Evolutionary conservation across 2,113 vertebrate species (phyloP).

Genomic region (Columba janthina): DNA sequence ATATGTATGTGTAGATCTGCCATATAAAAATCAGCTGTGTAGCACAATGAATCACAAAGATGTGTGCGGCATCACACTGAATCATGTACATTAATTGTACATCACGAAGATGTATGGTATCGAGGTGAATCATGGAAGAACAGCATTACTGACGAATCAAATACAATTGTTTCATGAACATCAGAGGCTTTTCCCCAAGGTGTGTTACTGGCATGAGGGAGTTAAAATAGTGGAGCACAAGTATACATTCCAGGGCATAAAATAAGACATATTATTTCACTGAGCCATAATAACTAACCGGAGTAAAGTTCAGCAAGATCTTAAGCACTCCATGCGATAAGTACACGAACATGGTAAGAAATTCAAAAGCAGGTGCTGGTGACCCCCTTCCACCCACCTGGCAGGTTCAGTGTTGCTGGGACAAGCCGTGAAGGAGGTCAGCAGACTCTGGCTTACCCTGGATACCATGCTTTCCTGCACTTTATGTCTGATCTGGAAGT

Average conservation of each 20-base stretch:
- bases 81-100: not conserved
- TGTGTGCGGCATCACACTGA: not conserved
- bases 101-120: not conserved
- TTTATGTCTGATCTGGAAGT: not conserved
- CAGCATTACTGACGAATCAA: not conserved
- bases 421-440: not conserved
- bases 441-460: not conserved
- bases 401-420: not conserved
- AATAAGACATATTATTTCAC: not conserved
- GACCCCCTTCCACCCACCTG: not conserved
- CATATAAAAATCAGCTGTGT: not conserved
- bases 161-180: not conserved
- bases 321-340: not conserved
- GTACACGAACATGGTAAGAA: not conserved
- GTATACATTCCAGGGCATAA: not conserved
- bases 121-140: not conserved
- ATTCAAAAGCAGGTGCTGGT: not conserved
- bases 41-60: not conserved
- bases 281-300: not conserved
- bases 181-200: not conserved
- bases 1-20: not conserved
- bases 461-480: not conserved
- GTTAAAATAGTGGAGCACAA: not conserved
- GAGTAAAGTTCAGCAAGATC: not conserved
- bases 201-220: not conserved